Percentiles rank a stretch among this genome's conserved stretches.
phyloP scores from a whole-genome alignment of 1,140 invertebrate genomes.

The Lepidurus packardi region DNA sequence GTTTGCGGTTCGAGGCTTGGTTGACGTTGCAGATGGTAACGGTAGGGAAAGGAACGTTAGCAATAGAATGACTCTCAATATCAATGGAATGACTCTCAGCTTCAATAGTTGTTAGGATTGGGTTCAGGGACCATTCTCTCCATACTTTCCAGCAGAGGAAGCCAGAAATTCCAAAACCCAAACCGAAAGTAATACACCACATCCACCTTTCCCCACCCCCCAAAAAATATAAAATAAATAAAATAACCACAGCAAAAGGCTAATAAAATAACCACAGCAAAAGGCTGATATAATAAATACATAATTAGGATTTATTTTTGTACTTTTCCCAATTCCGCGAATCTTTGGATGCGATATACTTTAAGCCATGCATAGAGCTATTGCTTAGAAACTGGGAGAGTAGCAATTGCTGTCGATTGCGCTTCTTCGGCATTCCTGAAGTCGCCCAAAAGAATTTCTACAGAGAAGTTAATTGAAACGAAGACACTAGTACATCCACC shows the following conservation, averaged over 20 bases:
- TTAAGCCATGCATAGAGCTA: slow-evolving; percentile 64
- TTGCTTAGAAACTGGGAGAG: slow-evolving; percentile 40
- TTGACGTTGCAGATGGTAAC: slow-evolving; percentile 76
- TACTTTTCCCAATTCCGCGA: slow-evolving; percentile 2
- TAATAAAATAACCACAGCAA: no score
- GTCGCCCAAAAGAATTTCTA: not conserved
- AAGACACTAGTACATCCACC: not conserved
- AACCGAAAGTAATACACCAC: slow-evolving; percentile 63
- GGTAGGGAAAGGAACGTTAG: slow-evolving; percentile 66
- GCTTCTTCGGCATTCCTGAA: not conserved
- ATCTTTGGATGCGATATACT: slow-evolving; percentile 51
- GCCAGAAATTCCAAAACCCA: slow-evolving; percentile 56
- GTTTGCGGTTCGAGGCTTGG: slow-evolving; percentile 47
- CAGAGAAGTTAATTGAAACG: not conserved
- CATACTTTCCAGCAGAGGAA: slow-evolving; percentile 68
- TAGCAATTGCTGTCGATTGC: not conserved
- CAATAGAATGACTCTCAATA: slow-evolving; percentile 55
- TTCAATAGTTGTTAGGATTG: slow-evolving; percentile 66
- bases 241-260: not conserved
- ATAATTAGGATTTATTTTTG: no score
- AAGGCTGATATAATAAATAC: no score
- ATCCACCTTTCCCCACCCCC: slow-evolving; percentile 46
- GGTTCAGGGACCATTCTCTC: slow-evolving; percentile 59
- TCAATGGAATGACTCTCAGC: no score
- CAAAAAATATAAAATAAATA: not conserved